These are phyloP conservation scores for Drosophila lutescens DNA, from an alignment of 2,888 invertebrate species.

Conservation along the genomic window DNA sequence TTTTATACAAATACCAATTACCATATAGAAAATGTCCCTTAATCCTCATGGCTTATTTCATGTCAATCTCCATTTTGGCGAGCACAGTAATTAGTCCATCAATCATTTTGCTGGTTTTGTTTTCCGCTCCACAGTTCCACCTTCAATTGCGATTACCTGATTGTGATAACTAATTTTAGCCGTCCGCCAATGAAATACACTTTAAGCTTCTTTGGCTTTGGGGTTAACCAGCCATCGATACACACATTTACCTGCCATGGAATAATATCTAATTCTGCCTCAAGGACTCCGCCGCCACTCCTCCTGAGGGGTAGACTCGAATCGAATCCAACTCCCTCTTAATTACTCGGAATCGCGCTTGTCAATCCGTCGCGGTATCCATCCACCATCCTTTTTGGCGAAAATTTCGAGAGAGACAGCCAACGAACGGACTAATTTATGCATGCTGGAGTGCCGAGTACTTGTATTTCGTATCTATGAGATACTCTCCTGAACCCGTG, in stretches of 20 bases:
- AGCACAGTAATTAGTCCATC: slow-evolving; percentile 10
- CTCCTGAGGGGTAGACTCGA: neutral
- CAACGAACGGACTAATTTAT: slow-evolving; percentile 40
- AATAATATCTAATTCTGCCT: slow-evolving; percentile 31
- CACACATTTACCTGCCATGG: slow-evolving; percentile 9
- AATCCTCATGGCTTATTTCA: neutral
- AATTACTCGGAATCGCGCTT: slow-evolving; percentile 37
- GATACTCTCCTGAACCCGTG: slow-evolving; percentile 32
- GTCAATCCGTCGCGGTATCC: slow-evolving; percentile 34
- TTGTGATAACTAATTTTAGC: slow-evolving; percentile 18
- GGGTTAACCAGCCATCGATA: slow-evolving; percentile 22
- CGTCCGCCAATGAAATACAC: slow-evolving; percentile 15
- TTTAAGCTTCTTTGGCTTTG: slow-evolving; percentile 9
- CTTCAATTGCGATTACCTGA: slow-evolving; percentile 18
- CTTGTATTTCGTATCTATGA: slow-evolving; percentile 45
- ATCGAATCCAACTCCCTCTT: slow-evolving; percentile 30
- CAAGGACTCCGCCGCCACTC: slow-evolving; percentile 15
- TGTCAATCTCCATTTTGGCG: neutral
- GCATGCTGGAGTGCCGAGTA: slow-evolving; percentile 34
- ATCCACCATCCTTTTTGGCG: slow-evolving; percentile 12
- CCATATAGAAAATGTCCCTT: neutral
- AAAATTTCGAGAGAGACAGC: slow-evolving; percentile 20
- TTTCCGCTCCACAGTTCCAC: neutral
- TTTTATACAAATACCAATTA: neutral
- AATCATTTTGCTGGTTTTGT: slow-evolving; percentile 10